Conservation (phyloP, 1,140 invertebrate species). For the Procambarus clarkii region DNA sequence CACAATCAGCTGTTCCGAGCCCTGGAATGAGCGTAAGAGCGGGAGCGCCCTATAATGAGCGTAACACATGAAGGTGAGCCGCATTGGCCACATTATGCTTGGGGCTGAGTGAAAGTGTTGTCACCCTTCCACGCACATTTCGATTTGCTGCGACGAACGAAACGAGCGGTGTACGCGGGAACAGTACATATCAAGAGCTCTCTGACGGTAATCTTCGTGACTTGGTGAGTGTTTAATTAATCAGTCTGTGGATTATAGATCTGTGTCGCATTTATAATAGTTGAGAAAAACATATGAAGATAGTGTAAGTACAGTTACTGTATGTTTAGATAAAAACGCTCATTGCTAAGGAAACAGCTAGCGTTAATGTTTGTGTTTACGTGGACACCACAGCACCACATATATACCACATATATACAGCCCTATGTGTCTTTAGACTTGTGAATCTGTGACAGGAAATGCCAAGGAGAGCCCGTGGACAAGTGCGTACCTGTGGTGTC, state of each 20-base stretch:
- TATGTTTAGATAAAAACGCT: background rate
- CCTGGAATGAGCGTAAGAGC: background rate
- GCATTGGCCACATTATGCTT: background rate
- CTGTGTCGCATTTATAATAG: too few species aligned
- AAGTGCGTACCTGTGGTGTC: background rate
- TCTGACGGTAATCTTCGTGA: background rate
- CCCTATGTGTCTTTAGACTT: background rate
- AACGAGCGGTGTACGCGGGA: background rate
- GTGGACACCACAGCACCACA: background rate
- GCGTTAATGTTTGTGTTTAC: background rate
- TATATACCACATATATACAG: background rate
- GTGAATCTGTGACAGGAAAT: background rate
- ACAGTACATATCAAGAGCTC: background rate
- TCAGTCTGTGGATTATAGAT: background rate
- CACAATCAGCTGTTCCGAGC: background rate
- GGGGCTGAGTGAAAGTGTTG: background rate
- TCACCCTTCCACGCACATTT: conserved; percentile 15
- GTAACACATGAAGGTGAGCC: background rate
- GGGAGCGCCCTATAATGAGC: background rate
- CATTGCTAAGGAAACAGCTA: background rate
- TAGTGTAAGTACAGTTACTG: background rate
- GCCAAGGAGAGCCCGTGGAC: background rate
- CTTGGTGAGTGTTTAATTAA: background rate
- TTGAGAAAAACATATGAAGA: background rate
- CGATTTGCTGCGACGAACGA: conserved; percentile 11